phyloP scores from a whole-genome alignment of 2,113 vertebrate species.

The Ceyx cyanopectus region DNA sequence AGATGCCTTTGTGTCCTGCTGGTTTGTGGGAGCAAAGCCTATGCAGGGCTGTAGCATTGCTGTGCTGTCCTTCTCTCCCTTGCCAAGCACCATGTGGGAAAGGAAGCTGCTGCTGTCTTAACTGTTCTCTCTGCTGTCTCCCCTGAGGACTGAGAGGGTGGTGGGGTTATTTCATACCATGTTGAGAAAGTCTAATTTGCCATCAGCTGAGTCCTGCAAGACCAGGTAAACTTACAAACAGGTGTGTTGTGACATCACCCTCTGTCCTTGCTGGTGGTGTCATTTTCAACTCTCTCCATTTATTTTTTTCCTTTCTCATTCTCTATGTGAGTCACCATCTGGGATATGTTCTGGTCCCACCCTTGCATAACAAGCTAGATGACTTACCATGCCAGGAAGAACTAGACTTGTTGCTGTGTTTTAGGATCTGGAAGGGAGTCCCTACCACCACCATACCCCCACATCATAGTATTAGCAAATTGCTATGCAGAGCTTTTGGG shows the following conservation, averaged over 20 bases:
- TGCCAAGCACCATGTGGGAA: not conserved
- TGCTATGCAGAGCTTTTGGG: not conserved
- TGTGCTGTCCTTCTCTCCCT: not conserved
- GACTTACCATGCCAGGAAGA: conserved; percentile 25
- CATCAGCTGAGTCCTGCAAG: conserved; percentile 9
- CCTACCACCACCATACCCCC: not conserved
- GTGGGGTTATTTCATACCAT: not conserved
- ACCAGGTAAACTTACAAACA: not conserved
- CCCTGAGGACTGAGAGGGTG: not conserved
- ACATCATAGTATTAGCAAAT: not conserved
- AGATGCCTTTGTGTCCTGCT: not conserved
- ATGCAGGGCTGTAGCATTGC: not conserved
- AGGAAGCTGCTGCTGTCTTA: not conserved
- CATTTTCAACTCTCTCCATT: not conserved
- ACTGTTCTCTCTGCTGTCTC: not conserved
- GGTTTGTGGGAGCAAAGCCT: not conserved
- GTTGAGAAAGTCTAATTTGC: not conserved
- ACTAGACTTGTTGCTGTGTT: not conserved
- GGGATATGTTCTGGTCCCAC: conserved; percentile 28
- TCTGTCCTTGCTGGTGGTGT: not conserved
- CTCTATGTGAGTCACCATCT: conserved; percentile 4
- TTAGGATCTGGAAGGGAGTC: not conserved
- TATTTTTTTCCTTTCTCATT: not conserved
- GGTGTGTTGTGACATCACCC: conserved; percentile 17
- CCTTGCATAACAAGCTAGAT: conserved; percentile 56